phyloP scores from a whole-genome alignment of 2,888 invertebrate genomes.

The Eristalinus aeneus region DNA sequence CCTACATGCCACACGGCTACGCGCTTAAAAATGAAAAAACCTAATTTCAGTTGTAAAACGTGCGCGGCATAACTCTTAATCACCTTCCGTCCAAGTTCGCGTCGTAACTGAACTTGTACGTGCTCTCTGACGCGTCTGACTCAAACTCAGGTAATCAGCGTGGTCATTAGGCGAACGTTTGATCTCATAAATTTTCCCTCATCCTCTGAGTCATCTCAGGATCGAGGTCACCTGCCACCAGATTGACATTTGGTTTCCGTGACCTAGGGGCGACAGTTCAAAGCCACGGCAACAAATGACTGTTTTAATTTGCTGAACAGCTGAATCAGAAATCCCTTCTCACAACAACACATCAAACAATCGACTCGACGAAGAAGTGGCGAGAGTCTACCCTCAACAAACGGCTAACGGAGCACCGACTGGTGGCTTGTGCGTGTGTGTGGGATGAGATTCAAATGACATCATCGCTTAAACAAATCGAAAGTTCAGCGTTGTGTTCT shows the following conservation, averaged over 20 bases:
- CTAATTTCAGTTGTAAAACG: neutral
- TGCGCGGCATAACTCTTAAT: neutral
- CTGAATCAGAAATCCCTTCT: neutral
- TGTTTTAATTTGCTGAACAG: neutral
- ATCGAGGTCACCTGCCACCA: neutral
- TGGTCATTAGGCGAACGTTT: neutral
- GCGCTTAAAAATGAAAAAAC: too few relatives aligned
- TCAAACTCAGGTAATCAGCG: neutral
- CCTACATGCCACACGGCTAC: too few relatives aligned
- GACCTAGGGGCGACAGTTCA: too few relatives aligned
- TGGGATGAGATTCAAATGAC: neutral
- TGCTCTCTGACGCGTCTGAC: neutral
- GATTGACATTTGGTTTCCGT: neutral
- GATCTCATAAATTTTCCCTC: neutral
- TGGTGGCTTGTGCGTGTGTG: neutral
- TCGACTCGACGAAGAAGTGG: too few relatives aligned
- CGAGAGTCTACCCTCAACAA: too few relatives aligned
- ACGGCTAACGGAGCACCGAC: neutral
- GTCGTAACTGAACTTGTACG: neutral
- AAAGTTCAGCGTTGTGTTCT: slow-evolving; percentile 2
- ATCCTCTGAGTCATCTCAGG: neutral
- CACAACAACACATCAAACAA: neutral
- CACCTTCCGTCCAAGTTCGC: neutral
- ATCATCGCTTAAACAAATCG: slow-evolving; percentile 6
- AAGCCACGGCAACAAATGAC: neutral